Conservation (phyloP, 2,113 vertebrate species). For the Hemibates koningsi region DNA sequence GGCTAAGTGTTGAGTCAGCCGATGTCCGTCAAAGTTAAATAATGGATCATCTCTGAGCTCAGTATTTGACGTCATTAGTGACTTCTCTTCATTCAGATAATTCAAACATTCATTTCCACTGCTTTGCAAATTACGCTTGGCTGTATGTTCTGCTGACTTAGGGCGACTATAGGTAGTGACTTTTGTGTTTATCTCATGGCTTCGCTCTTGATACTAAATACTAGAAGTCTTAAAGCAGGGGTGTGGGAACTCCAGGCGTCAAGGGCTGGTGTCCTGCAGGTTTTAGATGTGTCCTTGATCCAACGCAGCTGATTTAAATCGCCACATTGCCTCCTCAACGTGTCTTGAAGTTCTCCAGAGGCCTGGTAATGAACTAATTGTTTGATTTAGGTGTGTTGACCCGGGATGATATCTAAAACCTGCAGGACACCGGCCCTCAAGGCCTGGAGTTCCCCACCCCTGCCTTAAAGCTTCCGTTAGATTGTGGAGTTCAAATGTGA, state of each 20-base stretch:
- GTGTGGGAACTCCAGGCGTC: neutral
- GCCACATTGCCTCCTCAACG: fast-evolving
- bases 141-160: neutral
- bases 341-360: neutral
- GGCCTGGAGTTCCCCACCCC: neutral
- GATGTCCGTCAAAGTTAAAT: constrained; percentile 10
- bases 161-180: neutral
- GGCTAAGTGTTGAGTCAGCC: constrained; percentile 24
- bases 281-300: neutral
- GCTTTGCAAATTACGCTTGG: neutral
- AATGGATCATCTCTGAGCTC: constrained; percentile 35
- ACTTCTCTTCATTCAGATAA: neutral
- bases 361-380: neutral
- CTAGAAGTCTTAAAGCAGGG: neutral
- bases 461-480: neutral
- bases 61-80: fast-evolving
- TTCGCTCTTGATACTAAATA: neutral
- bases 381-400: neutral
- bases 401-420: fast-evolving
- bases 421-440: fast-evolving
- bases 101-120: neutral
- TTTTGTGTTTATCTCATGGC: fast-evolving
- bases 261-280: fast-evolving
- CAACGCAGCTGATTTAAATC: neutral
- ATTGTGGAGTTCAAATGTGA: neutral